Evolutionary conservation across 2,888 invertebrate genomes (phyloP).

Genomic region (Oxyteleia sp.): DNA sequence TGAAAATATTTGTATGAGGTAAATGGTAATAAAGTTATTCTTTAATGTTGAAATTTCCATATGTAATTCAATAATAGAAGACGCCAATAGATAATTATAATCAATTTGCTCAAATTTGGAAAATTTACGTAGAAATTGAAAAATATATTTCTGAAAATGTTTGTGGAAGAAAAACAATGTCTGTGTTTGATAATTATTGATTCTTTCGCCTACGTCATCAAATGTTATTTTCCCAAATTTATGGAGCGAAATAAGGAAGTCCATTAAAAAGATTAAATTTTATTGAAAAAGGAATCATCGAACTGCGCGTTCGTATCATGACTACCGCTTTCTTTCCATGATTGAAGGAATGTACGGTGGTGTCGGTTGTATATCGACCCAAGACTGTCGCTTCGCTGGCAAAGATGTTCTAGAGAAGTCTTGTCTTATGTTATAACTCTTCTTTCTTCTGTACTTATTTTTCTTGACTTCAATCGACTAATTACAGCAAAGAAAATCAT

Average conservation of each 20-base stretch:
- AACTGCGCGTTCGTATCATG: slow-evolving; percentile 17
- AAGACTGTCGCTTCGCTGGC: slow-evolving; percentile 21
- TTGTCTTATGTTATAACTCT: background rate
- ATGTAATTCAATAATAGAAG: background rate
- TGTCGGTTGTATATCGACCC: slow-evolving; percentile 49
- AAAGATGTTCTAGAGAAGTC: slow-evolving; percentile 37
- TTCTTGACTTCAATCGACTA: no score
- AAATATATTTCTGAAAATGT: background rate
- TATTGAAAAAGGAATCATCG: slow-evolving; percentile 2
- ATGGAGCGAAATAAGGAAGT: slow-evolving; percentile 2
- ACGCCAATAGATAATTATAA: background rate
- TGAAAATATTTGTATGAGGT: background rate
- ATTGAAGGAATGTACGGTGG: slow-evolving; percentile 44
- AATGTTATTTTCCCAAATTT: slow-evolving; percentile 5
- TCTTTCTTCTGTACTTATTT: no score
- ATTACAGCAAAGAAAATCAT: no score
- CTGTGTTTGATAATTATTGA: background rate
- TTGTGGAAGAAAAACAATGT: background rate
- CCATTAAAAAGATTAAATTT: slow-evolving; percentile 27
- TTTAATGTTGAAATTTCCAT: no score
- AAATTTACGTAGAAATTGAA: background rate
- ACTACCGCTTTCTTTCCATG: slow-evolving; percentile 42
- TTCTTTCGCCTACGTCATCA: slow-evolving; percentile 16
- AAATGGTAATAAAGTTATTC: no score
- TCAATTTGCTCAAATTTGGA: background rate